Percentiles rank a stretch among this genome's conserved stretches.
These are phyloP conservation scores for Etheostoma spectabile DNA, from an alignment of 2,113 vertebrate species.

Conservation along the genomic window DNA sequence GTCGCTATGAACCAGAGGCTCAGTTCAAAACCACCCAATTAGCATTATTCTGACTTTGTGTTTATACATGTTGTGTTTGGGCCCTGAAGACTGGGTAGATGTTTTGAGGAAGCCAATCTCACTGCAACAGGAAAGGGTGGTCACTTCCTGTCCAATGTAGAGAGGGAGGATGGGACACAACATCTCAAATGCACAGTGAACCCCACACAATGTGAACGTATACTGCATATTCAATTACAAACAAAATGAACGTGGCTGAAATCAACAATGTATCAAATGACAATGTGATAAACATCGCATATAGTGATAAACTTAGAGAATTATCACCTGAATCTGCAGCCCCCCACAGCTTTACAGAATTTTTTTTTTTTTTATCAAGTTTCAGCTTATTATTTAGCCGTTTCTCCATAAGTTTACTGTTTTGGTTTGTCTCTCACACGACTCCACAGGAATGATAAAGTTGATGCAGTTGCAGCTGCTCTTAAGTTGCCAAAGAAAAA, in stretches of 20 bases:
- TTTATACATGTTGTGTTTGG: not conserved
- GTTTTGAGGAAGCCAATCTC: conserved; percentile 59
- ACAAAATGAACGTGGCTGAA: not conserved
- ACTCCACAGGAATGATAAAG: too few species aligned
- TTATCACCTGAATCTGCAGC: not conserved
- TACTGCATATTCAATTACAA: too few species aligned
- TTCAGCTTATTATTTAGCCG: not conserved
- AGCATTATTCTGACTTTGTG: conserved; percentile 3
- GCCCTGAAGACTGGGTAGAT: not conserved
- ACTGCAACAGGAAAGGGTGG: conserved; percentile 76
- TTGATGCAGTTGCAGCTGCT: too few species aligned
- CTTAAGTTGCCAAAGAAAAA: too few species aligned
- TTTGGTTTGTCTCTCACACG: not conserved
- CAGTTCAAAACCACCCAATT: not conserved
- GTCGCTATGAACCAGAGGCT: not conserved
- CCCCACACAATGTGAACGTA: not conserved
- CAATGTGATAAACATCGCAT: not conserved
- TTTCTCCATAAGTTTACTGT: not conserved
- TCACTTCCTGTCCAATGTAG: conserved; percentile 71
- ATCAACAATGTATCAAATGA: not conserved
- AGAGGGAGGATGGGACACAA: conserved; percentile 56
- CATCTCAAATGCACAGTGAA: conserved; percentile 28
- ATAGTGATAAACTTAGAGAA: not conserved
- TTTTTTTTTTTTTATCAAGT: not conserved
- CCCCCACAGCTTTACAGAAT: not conserved